Conservation (phyloP, 2,888 invertebrate species). For the Lepidocyrtinus sp. region DNA sequence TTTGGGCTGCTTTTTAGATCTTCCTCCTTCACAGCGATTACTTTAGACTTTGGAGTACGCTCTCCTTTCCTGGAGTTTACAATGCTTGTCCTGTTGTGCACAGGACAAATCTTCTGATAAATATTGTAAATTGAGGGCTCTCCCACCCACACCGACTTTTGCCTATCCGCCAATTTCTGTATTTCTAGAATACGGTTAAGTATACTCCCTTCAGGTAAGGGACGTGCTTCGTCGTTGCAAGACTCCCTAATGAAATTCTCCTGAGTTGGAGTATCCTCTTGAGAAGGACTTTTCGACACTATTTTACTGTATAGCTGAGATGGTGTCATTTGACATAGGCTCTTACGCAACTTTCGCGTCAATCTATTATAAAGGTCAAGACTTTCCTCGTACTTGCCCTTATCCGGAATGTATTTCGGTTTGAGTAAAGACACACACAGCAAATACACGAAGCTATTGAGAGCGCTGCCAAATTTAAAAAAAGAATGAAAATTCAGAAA, state of each 20-base stretch:
- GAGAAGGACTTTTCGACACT: constrained; percentile 63
- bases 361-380: constrained; percentile 29
- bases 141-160: constrained; percentile 23
- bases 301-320: constrained; percentile 45
- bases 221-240: constrained; percentile 64
- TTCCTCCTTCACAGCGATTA: too few relatives aligned
- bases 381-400: constrained; percentile 23
- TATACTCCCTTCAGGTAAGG: constrained; percentile 76
- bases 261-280: too few relatives aligned
- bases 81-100: constrained; percentile 33
- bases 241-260: constrained; percentile 44
- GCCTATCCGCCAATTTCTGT: constrained; percentile 75
- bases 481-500: background rate
- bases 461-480: constrained; percentile 29
- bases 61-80: background rate
- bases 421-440: constrained; percentile 67
- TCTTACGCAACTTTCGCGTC: constrained; percentile 64
- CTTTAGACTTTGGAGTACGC: too few relatives aligned
- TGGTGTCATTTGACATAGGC: constrained; percentile 31
- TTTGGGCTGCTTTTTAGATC: background rate
- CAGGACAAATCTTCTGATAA: constrained; percentile 69
- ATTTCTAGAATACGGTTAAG: constrained; percentile 77
- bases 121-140: constrained; percentile 72
- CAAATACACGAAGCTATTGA: constrained; percentile 66
- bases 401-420: constrained; percentile 53